A percentile compares a stretch with the other conserved stretches of the same genome.
These are phyloP conservation scores for Nebria salina DNA, from an alignment of 2,888 invertebrate genomes.

Conservation along the genomic window DNA sequence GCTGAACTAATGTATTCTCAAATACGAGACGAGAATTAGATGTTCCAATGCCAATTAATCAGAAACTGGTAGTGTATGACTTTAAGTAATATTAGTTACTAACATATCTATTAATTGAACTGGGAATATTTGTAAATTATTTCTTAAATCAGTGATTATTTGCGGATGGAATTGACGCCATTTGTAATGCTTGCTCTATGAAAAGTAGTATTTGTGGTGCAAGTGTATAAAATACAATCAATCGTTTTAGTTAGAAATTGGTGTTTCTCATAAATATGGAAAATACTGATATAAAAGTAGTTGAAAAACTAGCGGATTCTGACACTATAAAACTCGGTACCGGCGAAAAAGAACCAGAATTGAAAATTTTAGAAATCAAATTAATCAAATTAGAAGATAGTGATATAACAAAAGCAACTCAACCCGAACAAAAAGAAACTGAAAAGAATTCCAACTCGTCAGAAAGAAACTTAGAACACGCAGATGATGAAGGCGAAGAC, in stretches of 20 bases:
- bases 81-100: not conserved
- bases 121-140: not conserved
- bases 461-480: too few species aligned
- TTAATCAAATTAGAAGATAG: not conserved
- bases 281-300: not conserved
- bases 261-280: not conserved
- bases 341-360: not conserved
- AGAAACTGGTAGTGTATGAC: not conserved
- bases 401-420: not conserved
- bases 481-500: slow-evolving; percentile 57
- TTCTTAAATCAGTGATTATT: not conserved
- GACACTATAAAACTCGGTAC: not conserved
- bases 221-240: too few species aligned
- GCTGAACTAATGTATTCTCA: not conserved
- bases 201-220: too few species aligned
- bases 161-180: not conserved
- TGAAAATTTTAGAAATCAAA: not conserved
- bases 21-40: not conserved
- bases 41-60: not conserved
- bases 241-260: not conserved
- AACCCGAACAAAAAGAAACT: not conserved
- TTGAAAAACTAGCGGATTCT: not conserved
- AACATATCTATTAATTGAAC: not conserved
- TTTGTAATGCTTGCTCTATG: too few species aligned
- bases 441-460: not conserved